Conservation (phyloP, 2,888 invertebrate species). For the Drosophila buzzatii region DNA sequence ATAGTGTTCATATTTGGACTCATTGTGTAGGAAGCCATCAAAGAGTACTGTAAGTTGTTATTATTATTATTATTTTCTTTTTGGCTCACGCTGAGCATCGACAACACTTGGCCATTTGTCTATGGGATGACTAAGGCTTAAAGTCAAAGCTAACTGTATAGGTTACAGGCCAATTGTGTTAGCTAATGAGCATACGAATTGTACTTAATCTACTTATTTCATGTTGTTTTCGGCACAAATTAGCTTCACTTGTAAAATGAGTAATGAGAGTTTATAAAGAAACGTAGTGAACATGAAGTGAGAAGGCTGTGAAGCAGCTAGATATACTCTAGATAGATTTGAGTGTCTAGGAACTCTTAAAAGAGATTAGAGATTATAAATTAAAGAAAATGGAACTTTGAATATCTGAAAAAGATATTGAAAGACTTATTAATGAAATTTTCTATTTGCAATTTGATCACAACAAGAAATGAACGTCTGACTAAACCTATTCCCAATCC, state of each 20-base stretch:
- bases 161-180: conserved; percentile 29
- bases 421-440: background rate
- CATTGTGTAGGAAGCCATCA: background rate
- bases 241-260: background rate
- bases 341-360: background rate
- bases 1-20: background rate
- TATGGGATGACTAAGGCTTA: conserved; percentile 53
- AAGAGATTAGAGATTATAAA: background rate
- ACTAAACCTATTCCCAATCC: background rate
- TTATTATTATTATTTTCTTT: conserved; percentile 8
- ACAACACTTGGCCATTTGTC: conserved; percentile 30
- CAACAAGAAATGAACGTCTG: too few relatives aligned
- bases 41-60: conserved; percentile 1
- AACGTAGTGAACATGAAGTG: background rate
- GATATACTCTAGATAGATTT: background rate
- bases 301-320: background rate
- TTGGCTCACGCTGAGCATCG: conserved; percentile 36
- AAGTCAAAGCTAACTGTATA: conserved; percentile 52
- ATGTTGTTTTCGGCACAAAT: background rate
- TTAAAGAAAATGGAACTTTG: background rate
- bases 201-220: conserved; percentile 4
- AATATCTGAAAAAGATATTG: background rate
- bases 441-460: too few relatives aligned
- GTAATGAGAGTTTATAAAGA: background rate
- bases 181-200: conserved; percentile 4